Base-by-base conservation (phyloP, 2,888 invertebrate genomes). In the Ormyrus nitidulus region DNA sequence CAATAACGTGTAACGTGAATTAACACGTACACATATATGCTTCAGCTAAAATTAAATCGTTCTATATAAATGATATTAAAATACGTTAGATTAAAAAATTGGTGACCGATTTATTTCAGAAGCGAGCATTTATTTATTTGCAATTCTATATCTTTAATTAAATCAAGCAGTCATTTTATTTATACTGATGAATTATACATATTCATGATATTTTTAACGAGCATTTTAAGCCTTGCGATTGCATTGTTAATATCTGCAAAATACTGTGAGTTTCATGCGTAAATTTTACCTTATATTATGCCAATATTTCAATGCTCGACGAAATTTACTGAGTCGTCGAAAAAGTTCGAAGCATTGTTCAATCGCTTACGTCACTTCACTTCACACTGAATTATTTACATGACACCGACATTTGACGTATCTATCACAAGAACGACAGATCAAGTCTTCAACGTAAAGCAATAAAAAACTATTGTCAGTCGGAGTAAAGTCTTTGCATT, bases 361-460 rank as follows among this genome's bases (percentile, higher is more conserved):
- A 2, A 59, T 9, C 51, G 64, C 64, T 64, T 66, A 66, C 51
- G 66, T 19, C 66, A 66, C 34, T 51, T 19, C 19, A 51, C 53
- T 66, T 19, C 66, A 11, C 64, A 8, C 11, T n/a, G 70, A 70
- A 70, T 70, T 70, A 70, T 70, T 70, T 70, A 70, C 70, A 70
- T 13, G 70, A 19, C 19, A 19, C 58, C 48, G 70, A 19, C 48
- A 19, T 46, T 9, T 68, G 68, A 68, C 54, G 54, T n/a, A 11
- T 49, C n/a, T 34, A 54, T 68, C 68, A 68, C 51, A 59, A n/a
- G 49, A n/a, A 9, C 34, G 56, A 44, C 44, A 6, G 54, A 68
- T 54, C 34, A 68, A 54, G 19, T 19, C 46, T 8, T n/a, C 19
- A 59, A 6, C 53, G n/a, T 48, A 58, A 70, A 70, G 9, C 8